Conservation (phyloP, 2,888 invertebrate genomes). For the Trachelus tabidus region DNA sequence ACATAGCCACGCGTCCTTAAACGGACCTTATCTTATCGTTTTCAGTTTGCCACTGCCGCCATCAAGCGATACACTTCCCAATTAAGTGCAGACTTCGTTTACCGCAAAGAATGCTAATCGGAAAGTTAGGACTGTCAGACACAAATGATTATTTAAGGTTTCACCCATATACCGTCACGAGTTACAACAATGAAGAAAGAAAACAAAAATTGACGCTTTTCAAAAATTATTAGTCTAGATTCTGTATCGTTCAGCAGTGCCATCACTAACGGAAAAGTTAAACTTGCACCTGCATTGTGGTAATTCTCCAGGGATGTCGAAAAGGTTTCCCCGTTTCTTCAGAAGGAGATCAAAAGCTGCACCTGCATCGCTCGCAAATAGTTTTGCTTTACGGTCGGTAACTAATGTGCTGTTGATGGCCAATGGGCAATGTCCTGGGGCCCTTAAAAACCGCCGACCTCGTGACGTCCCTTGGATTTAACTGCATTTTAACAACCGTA, state of each 20-base stretch:
- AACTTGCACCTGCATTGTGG: conserved; percentile 29
- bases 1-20: background rate
- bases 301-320: conserved; percentile 4
- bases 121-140: background rate
- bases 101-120: background rate
- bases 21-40: background rate
- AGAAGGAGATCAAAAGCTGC: conserved; percentile 1
- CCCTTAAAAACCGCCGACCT: background rate
- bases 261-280: background rate
- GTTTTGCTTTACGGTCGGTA: conserved; percentile 26
- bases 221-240: background rate
- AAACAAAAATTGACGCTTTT: background rate
- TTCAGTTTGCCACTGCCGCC: background rate
- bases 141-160: background rate
- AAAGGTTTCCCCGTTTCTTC: conserved; percentile 2
- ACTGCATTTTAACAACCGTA: conserved; percentile 17
- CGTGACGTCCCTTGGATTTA: conserved; percentile 5
- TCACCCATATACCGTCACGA: background rate
- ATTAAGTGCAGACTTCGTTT: background rate
- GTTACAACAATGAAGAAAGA: background rate
- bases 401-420: conserved; percentile 17
- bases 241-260: background rate
- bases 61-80: background rate
- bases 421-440: conserved; percentile 13
- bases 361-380: conserved; percentile 35